Evolutionary conservation across 2,797 vertebrate species (phyloP).

Genomic region (Eospalax fontanierii): DNA sequence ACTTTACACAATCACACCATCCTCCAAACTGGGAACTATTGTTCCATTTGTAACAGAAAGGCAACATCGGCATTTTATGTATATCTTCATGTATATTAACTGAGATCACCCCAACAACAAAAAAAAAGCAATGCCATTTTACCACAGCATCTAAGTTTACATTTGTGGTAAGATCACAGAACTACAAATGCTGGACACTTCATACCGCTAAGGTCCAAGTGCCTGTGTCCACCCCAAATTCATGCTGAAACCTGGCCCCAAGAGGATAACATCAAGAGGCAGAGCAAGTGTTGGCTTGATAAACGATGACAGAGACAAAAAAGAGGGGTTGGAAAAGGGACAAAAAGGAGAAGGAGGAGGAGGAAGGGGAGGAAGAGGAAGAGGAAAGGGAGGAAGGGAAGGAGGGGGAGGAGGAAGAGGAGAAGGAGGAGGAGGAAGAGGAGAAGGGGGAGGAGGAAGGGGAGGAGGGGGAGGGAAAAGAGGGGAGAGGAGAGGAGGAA

Average conservation of each 20-base stretch:
- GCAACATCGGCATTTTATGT: background rate
- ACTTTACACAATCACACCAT: background rate
- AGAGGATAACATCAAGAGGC: background rate
- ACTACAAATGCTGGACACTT: background rate
- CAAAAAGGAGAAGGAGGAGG: too few relatives aligned
- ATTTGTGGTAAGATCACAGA: slow-evolving; percentile 38
- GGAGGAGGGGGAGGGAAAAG: background rate
- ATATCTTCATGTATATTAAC: background rate
- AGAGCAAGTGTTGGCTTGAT: background rate
- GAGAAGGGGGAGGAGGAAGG: too few relatives aligned
- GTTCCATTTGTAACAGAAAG: slow-evolving; percentile 13
- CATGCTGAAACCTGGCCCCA: background rate
- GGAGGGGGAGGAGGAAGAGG: background rate
- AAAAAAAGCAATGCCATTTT: slow-evolving; percentile 14
- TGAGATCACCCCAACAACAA: background rate
- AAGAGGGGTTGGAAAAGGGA: accelerated
- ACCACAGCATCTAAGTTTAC: slow-evolving; percentile 9
- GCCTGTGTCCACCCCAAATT: background rate
- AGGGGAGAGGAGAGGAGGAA: background rate
- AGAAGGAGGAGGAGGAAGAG: too few relatives aligned
- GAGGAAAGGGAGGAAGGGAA: accelerated
- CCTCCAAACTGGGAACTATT: slow-evolving; percentile 15
- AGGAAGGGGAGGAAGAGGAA: too few relatives aligned
- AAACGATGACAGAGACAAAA: background rate
- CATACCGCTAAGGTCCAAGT: background rate